Conservation (phyloP, 1,140 invertebrate genomes). For the Atta texana region DNA sequence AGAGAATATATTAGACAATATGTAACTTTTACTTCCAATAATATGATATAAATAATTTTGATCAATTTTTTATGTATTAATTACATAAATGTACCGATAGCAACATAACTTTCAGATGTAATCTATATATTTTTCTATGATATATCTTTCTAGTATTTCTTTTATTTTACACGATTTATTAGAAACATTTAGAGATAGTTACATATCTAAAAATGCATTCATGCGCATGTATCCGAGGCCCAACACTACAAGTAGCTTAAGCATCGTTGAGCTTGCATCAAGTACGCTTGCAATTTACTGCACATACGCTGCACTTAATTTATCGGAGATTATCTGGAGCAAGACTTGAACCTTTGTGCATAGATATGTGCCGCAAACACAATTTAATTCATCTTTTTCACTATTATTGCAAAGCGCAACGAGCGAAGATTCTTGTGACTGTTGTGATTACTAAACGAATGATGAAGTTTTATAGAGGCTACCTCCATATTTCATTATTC, state of each 20-base stretch:
- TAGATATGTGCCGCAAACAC: neutral
- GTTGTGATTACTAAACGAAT: slow-evolving; percentile 9
- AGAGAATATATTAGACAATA: slow-evolving; percentile 22
- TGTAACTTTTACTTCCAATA: slow-evolving; percentile 39
- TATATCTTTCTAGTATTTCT: neutral
- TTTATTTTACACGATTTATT: slow-evolving; percentile 12
- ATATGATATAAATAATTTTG: slow-evolving; percentile 40
- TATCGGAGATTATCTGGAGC: slow-evolving; percentile 59
- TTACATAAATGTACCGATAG: neutral
- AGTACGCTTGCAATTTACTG: slow-evolving; percentile 60
- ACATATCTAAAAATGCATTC: slow-evolving; percentile 24
- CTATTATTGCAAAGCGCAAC: neutral
- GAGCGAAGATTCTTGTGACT: neutral
- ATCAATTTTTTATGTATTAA: neutral
- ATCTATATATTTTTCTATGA: neutral
- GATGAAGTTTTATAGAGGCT: slow-evolving; percentile 29
- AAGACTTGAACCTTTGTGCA: slow-evolving; percentile 60
- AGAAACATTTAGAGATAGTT: slow-evolving; percentile 12
- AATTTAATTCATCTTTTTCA: slow-evolving; percentile 7
- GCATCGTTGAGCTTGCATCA: slow-evolving; percentile 55
- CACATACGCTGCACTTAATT: slow-evolving; percentile 64
- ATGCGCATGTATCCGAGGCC: slow-evolving; percentile 58
- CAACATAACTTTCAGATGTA: slow-evolving; percentile 20
- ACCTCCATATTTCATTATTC: slow-evolving; percentile 3
- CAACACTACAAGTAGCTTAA: slow-evolving; percentile 60